Evolutionary conservation across 1,140 invertebrate species (phyloP), one percentile per base, ranked within the genome.

Genomic region (Heliconius melpomene): DNA sequence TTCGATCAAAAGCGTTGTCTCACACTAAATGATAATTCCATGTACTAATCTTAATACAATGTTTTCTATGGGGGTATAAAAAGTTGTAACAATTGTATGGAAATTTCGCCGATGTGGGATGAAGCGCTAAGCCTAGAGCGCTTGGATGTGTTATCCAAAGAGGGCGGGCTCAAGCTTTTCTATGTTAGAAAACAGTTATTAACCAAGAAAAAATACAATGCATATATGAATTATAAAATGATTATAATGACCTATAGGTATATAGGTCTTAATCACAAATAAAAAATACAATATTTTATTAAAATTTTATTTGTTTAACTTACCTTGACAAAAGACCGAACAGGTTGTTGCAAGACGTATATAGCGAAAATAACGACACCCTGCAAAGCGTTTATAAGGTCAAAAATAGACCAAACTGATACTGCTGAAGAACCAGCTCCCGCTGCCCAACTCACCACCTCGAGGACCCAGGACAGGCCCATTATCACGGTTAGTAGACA

Each of bases 281-380:
- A 7, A 54, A 7, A 54, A 18, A 57, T 23, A 57, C 1, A 57
- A 57, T 57, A 57, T n/a, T 23, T 23, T 3, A 23, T 11, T 3
- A 9, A 23, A 26, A 66, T 2, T 29, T 16, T 26, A 66, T 29
- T 66, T 52, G 1, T 29, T 66, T 26, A 40, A 79, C 81, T 78
- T 78, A 94, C 92, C 91, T 90, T 92, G 83, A 93, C 89, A 84
- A 86, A 85, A 40, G 89, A 88, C 20, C 93, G 87, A 60, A 95
- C 93, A 6, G 95, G 95, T 80, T 94, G 95, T 78, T 95, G 93
- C 23, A 96, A 77, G 0, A 96, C 95, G 77, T 95, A 96, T 40
- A 96, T 95, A 60, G 93, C 87, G 87, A 96, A 96, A 72, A 96
- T 96, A 36, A 95, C 90, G 20, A 95, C 89, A 16, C 95, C 94